Evolutionary conservation across 2,113 vertebrate species (phyloP).

Genomic region (Alouatta palliata): DNA sequence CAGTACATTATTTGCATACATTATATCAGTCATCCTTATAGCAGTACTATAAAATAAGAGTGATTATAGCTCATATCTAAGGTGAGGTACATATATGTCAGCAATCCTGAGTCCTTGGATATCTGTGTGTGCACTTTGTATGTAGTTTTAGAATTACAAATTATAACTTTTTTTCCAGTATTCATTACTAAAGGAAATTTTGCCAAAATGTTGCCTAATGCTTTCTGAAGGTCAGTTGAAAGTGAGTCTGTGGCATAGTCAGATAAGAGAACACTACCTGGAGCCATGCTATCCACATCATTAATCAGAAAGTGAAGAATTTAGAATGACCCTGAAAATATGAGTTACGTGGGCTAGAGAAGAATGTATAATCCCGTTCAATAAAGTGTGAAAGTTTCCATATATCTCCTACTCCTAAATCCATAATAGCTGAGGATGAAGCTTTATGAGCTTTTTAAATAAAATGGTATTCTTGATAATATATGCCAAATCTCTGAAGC

Average conservation of each 20-base stretch:
- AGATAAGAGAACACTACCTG: constrained; percentile 58
- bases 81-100: background rate
- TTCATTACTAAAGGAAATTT: constrained; percentile 32
- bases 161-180: constrained; percentile 2
- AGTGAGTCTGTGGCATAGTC: constrained; percentile 56
- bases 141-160: constrained; percentile 27
- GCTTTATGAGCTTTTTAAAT: constrained; percentile 64
- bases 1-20: background rate
- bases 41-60: background rate
- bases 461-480: constrained; percentile 65
- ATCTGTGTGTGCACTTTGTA: background rate
- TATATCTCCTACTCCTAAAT: constrained; percentile 70
- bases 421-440: constrained; percentile 66
- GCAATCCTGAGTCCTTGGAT: background rate
- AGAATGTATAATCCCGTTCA: constrained; percentile 67
- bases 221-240: constrained; percentile 69
- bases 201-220: constrained; percentile 18
- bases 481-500: constrained; percentile 55
- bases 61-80: background rate
- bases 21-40: background rate
- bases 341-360: constrained; percentile 64
- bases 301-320: constrained; percentile 71
- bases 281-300: constrained; percentile 65
- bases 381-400: constrained; percentile 73
- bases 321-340: constrained; percentile 57